Evolutionary conservation across 2,113 vertebrate genomes (phyloP), one percentile per base, ranked within the genome.

Genomic region (Cygnus buccinator): DNA sequence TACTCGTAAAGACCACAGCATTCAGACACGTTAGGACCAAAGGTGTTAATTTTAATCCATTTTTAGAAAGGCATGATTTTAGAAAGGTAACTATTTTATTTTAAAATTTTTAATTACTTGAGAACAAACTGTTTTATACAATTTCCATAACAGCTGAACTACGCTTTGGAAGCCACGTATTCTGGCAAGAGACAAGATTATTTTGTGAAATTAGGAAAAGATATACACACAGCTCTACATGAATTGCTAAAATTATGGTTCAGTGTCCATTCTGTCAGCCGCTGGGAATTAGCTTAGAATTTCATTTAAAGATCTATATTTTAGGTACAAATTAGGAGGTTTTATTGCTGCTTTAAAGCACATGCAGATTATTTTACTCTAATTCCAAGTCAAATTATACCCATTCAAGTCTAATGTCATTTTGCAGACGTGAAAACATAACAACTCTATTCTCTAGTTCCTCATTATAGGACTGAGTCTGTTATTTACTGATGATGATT

Each of bases 31-130:
- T 48, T 52, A 61, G 65, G 70, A 89, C 76, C 48, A 13, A 78
- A 84, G 95, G 83, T 94, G 94, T 94, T 97, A 86, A 90, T 94
- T 96, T 95, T 43, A 81, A 89, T 93, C 94, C 73, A 26, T 95
- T 95, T 96, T 94, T 95, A 94, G 92, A 85, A 87, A 93, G 91
- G 58, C 72, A 82, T 65, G 83, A 71, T 94, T 78, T 96, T 97
- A 94, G 89, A 88, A 79, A 62, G 65, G 4, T 44, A 48, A 15
- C 58, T 76, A 6, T 13, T 84, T 54, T 70, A 18, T 84, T 81
- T 71, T 50, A n/a, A 73, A 58, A 46, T 84, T 55, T 86, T 74
- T 87, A 91, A 97, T 94, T 92, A 71, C 82, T 82, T 67, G 57
- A 89, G 96, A 96, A 96, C 63, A 85, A 95, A 91, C 83, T 43